Percentiles rank a stretch among this genome's conserved stretches.
These are phyloP conservation scores for Cerceris ruficornis DNA, from an alignment of 2,888 invertebrate genomes.

Conservation along the genomic window DNA sequence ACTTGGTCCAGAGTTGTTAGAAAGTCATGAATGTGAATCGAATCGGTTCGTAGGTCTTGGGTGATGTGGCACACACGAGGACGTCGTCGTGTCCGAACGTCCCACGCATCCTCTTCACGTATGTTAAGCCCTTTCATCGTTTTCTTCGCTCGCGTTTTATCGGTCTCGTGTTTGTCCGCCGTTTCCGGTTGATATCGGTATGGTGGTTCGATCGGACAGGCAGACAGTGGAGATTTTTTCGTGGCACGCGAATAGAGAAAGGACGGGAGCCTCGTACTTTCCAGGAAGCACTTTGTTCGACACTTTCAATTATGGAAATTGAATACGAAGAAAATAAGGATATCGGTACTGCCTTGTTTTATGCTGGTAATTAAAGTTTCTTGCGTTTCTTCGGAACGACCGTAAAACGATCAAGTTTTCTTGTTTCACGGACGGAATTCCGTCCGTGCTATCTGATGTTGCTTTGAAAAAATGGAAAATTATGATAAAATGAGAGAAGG, in stretches of 20 bases:
- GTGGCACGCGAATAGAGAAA: background rate
- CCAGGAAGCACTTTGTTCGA: background rate
- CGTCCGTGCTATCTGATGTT: background rate
- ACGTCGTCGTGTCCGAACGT: slow-evolving; percentile 69
- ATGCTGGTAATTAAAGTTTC: background rate
- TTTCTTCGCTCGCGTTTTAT: slow-evolving; percentile 60
- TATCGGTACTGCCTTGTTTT: background rate
- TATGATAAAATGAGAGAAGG: background rate
- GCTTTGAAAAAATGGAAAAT: background rate
- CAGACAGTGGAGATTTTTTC: slow-evolving; percentile 10
- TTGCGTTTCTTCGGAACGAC: too few relatives aligned
- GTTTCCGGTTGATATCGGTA: slow-evolving; percentile 30
- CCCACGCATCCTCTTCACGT: slow-evolving; percentile 67
- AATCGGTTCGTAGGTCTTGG: slow-evolving; percentile 70
- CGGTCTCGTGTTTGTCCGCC: slow-evolving; percentile 48
- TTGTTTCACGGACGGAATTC: too few relatives aligned
- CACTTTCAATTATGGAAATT: background rate
- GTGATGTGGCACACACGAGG: slow-evolving; percentile 67
- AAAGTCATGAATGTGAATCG: slow-evolving; percentile 75
- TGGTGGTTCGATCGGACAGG: slow-evolving; percentile 28
- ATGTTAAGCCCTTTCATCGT: slow-evolving; percentile 44
- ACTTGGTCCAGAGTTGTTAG: slow-evolving; percentile 71
- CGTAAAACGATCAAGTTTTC: too few relatives aligned
- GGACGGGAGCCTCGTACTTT: background rate
- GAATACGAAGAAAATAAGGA: background rate